These are phyloP conservation scores for Pharmacophagus antenor DNA, from an alignment of 2,888 invertebrate species.

Conservation along the genomic window DNA sequence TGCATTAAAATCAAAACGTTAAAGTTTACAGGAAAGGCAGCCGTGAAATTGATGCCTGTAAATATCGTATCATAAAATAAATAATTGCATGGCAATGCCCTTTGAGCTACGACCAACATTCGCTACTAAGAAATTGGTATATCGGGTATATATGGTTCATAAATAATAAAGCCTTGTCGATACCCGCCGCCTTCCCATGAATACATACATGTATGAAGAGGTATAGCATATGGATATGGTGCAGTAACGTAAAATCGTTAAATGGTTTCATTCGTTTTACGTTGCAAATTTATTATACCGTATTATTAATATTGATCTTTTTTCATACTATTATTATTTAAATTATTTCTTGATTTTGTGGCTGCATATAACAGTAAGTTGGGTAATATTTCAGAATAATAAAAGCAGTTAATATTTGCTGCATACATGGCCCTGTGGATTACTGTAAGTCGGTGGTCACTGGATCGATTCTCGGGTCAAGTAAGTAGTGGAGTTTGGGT, in stretches of 20 bases:
- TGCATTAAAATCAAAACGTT: slow-evolving; percentile 19
- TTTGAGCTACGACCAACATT: slow-evolving; percentile 40
- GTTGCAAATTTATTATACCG: background rate
- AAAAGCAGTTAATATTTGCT: no score
- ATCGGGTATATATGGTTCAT: slow-evolving; percentile 33
- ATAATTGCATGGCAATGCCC: slow-evolving; percentile 37
- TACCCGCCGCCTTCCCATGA: slow-evolving; percentile 11
- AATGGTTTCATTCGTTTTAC: background rate
- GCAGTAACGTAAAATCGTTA: background rate
- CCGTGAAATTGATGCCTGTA: slow-evolving; percentile 28
- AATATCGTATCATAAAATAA: slow-evolving; percentile 39
- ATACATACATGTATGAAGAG: slow-evolving; percentile 10
- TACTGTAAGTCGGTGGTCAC: no score
- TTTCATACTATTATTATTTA: no score
- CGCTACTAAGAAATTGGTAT: slow-evolving; percentile 40
- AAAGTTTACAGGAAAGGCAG: slow-evolving; percentile 14
- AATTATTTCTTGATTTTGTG: no score
- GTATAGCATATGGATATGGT: background rate
- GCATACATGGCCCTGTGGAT: no score
- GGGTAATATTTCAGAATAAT: no score
- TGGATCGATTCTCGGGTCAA: no score
- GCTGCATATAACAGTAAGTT: no score
- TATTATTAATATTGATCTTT: no score
- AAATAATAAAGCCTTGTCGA: slow-evolving; percentile 24
- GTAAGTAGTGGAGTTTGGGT: no score